Percentiles rank a stretch among this genome's conserved stretches.
These are phyloP conservation scores for Umimayanthus chanpuru DNA, from an alignment of 92 coral and sea anemone species.

Conservation along the genomic window DNA sequence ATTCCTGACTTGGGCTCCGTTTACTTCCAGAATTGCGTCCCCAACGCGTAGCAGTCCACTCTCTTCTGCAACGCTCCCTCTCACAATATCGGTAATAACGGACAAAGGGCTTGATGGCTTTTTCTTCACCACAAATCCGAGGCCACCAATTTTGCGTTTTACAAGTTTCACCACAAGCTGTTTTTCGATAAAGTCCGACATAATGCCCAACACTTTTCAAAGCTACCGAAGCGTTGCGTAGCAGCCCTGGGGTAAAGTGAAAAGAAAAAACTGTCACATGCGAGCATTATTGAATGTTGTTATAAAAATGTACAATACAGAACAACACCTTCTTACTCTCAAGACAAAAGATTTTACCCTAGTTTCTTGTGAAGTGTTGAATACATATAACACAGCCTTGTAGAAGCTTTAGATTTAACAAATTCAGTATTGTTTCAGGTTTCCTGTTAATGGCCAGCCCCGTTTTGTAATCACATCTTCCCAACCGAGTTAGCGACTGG, in stretches of 20 bases:
- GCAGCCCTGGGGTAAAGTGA: constrained; percentile 20
- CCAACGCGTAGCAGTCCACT: constrained; percentile 72
- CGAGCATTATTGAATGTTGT: background rate
- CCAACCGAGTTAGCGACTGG: constrained; percentile 36
- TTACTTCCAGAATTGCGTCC: constrained; percentile 75
- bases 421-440: background rate
- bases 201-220: background rate
- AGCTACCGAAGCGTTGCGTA: constrained; percentile 1
- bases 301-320: background rate
- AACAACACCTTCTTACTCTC: background rate
- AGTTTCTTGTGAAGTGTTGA: background rate
- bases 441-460: background rate
- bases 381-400: background rate
- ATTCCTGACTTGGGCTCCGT: constrained; percentile 67
- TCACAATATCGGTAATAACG: constrained; percentile 69
- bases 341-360: background rate
- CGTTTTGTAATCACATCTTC: constrained; percentile 19
- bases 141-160: constrained; percentile 78
- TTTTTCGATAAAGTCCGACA: constrained; percentile 43
- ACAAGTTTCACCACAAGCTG: constrained; percentile 64
- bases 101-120: constrained; percentile 58
- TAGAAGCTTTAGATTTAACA: background rate
- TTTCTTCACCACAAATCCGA: constrained; percentile 74
- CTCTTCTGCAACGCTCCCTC: constrained; percentile 79
- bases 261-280: background rate